A percentile compares a stretch with the other conserved stretches of the same genome.
Conservation (phyloP, 35 echinoderm and acorn worm genomes). For the Antedon bifida region DNA sequence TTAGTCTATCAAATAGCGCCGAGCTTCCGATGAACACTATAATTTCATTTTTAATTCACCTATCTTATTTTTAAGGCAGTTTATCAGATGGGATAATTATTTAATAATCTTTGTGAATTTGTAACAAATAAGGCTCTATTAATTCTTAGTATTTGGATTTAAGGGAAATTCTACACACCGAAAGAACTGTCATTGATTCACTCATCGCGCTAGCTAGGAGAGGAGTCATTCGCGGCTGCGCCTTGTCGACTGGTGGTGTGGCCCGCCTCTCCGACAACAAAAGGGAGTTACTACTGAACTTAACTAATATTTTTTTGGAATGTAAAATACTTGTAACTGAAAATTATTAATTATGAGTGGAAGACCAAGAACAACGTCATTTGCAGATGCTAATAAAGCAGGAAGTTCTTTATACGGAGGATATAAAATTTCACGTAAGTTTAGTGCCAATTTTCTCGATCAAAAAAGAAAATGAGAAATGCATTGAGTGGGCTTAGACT, state of each 20-base stretch:
- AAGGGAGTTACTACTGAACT: neutral
- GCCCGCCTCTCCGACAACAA: neutral
- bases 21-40: neutral
- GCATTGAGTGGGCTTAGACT: neutral
- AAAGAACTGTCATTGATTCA: neutral
- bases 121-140: neutral
- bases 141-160: neutral
- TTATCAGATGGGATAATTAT: neutral
- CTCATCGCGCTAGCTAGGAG: neutral
- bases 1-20: neutral
- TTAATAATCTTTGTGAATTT: neutral
- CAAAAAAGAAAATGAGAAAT: neutral
- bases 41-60: neutral
- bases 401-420: conserved; percentile 81
- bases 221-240: neutral
- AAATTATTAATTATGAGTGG: conserved; percentile 87
- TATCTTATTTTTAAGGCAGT: neutral
- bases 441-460: neutral
- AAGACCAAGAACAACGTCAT: conserved; percentile 99
- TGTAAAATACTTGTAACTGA: neutral
- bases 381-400: conserved; percentile 92
- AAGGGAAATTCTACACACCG: neutral
- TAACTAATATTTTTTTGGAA: neutral
- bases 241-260: conserved; percentile 1
- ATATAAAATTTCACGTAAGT: conserved; percentile 99